phyloP scores from a whole-genome alignment of 1,140 invertebrate genomes.

The Lineus longissimus region DNA sequence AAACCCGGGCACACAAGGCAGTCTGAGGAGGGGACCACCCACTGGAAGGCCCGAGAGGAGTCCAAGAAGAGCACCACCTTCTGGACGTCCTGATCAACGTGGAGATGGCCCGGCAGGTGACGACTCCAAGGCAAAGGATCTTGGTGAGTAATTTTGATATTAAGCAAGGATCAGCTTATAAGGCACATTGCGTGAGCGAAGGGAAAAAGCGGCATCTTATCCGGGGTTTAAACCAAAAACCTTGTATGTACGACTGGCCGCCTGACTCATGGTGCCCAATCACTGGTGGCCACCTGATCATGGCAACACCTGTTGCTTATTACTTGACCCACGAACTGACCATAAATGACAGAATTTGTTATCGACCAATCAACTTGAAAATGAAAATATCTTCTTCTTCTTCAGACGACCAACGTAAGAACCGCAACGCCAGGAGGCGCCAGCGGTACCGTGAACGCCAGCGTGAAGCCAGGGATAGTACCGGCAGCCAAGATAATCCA shows the following conservation, averaged over 20 bases:
- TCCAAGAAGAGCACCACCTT: not conserved
- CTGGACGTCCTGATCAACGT: not conserved
- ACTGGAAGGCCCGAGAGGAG: too few relatives aligned
- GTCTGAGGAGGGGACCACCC: too few relatives aligned
- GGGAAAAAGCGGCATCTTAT: not conserved
- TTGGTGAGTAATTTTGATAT: not conserved
- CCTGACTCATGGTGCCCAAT: too few relatives aligned
- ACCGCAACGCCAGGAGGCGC: not conserved
- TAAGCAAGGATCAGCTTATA: not conserved
- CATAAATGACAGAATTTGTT: too few relatives aligned
- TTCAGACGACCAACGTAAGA: conserved; percentile 3
- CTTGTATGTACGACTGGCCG: too few relatives aligned
- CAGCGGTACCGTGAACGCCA: conserved; percentile 1
- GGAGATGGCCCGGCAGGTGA: not conserved
- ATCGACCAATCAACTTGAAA: too few relatives aligned
- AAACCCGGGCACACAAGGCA: too few relatives aligned
- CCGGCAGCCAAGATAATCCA: not conserved
- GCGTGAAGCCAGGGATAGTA: not conserved
- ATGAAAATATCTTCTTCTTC: not conserved
- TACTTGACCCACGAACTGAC: too few relatives aligned
- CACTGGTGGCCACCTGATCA: too few relatives aligned
- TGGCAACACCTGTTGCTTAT: too few relatives aligned
- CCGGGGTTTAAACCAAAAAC: not conserved
- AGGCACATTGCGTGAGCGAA: not conserved
- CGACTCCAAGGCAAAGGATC: not conserved